Percentiles rank a stretch among this genome's conserved stretches.
Conservation (phyloP, 2,888 invertebrate species). For the Drosophila paramelanica region DNA sequence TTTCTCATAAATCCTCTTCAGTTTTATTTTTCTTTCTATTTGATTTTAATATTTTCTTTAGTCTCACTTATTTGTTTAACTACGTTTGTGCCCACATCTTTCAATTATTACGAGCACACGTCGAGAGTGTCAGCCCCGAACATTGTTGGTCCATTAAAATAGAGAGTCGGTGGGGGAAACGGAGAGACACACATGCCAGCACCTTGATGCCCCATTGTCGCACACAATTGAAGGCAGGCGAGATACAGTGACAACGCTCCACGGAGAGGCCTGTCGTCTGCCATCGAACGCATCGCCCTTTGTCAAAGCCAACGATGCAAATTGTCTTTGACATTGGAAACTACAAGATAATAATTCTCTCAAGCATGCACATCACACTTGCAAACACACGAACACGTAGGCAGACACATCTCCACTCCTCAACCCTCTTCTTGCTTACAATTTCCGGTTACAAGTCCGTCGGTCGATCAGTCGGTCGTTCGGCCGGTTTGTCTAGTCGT, state of each 20-base stretch:
- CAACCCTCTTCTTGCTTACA: slow-evolving; percentile 31
- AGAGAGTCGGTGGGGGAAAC: slow-evolving; percentile 3
- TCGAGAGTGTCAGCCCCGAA: not conserved
- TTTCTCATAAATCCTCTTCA: not conserved
- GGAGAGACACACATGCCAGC: slow-evolving; percentile 33
- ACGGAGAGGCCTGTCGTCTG: slow-evolving; percentile 36
- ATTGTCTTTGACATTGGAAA: slow-evolving; percentile 72
- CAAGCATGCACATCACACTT: slow-evolving; percentile 30
- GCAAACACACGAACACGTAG: not conserved
- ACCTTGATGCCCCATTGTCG: slow-evolving; percentile 52
- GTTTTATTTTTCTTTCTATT: no score
- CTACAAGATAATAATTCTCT: slow-evolving; percentile 69
- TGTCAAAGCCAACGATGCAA: slow-evolving; percentile 60
- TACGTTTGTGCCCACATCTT: not conserved
- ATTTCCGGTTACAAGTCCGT: slow-evolving; percentile 55
- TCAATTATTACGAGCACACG: slow-evolving; percentile 23
- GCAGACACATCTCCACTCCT: slow-evolving; percentile 2
- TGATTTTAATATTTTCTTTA: not conserved
- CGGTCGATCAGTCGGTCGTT: not conserved
- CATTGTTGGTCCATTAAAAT: slow-evolving; percentile 35
- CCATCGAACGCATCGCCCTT: slow-evolving; percentile 38
- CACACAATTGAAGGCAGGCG: slow-evolving; percentile 35
- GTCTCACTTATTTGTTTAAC: slow-evolving; percentile 4
- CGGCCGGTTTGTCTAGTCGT: slow-evolving; percentile 6
- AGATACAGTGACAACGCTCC: slow-evolving; percentile 47